Conservation (phyloP, 2,888 invertebrate species). For the Neoitamus cyanurus region DNA sequence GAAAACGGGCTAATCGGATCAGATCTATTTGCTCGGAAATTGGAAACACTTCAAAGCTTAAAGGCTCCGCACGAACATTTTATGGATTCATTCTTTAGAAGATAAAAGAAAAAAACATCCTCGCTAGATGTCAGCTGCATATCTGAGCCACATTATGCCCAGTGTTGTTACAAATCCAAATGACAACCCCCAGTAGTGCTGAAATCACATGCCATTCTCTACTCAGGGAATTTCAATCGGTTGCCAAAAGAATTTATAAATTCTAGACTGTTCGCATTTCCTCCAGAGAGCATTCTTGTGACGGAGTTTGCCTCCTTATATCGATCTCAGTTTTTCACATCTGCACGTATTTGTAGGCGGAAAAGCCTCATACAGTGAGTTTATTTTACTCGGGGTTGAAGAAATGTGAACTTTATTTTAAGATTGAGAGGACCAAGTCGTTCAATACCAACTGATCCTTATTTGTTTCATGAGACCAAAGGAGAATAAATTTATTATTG, state of each 20-base stretch:
- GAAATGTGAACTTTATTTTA: neutral
- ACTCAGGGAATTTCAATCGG: neutral
- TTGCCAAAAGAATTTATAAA: neutral
- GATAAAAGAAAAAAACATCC: neutral
- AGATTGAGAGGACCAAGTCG: neutral
- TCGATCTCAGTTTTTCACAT: neutral
- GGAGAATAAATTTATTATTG: too few species aligned
- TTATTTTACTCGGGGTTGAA: neutral
- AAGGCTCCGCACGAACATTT: neutral
- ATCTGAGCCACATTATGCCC: neutral
- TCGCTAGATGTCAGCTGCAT: neutral
- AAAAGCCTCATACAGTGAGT: neutral
- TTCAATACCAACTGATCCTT: neutral
- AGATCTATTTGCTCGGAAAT: neutral
- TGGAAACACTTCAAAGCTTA: neutral
- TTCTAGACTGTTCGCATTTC: neutral
- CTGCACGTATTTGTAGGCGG: neutral
- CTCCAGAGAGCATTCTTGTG: neutral
- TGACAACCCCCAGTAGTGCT: neutral
- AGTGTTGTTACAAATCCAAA: neutral
- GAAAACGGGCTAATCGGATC: neutral
- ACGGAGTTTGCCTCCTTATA: neutral
- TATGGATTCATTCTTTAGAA: too few species aligned
- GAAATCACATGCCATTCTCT: neutral
- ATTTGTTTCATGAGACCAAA: neutral